Conservation (phyloP, 2,113 vertebrate species). For the Carollia perspicillata region DNA sequence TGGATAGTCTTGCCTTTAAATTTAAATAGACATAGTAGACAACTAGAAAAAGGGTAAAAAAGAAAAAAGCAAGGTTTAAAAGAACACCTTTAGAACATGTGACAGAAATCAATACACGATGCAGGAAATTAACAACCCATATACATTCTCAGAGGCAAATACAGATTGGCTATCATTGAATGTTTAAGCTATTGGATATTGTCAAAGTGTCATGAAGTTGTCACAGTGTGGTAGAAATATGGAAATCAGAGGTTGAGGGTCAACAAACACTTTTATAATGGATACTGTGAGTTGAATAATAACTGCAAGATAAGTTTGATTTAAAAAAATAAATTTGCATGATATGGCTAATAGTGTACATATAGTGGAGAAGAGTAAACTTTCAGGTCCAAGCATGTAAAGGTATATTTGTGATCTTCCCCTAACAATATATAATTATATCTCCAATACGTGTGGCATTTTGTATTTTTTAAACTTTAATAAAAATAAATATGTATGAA, state of each 20-base stretch:
- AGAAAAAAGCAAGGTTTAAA: background rate
- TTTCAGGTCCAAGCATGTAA: background rate
- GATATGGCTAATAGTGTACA: background rate
- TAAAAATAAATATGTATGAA: background rate
- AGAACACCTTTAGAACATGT: background rate
- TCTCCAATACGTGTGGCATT: background rate
- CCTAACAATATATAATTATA: background rate
- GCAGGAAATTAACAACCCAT: constrained; percentile 10
- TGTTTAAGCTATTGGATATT: background rate
- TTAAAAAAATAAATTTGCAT: constrained; percentile 12
- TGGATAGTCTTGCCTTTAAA: background rate
- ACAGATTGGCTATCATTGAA: background rate
- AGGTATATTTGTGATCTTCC: background rate
- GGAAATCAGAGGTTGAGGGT: constrained; percentile 26
- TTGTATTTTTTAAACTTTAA: background rate
- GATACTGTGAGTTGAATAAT: background rate
- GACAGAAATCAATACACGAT: background rate
- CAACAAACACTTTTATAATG: constrained; percentile 22
- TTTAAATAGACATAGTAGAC: background rate
- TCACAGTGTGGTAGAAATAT: background rate
- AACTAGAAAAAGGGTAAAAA: background rate
- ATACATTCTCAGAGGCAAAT: background rate
- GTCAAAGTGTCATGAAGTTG: background rate
- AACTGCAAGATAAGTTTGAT: background rate
- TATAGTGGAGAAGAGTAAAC: background rate